Percentiles rank a stretch among this genome's conserved stretches.
These are phyloP conservation scores for Ganaspis sp. DNA, from an alignment of 1,140 invertebrate genomes.

Conservation along the genomic window DNA sequence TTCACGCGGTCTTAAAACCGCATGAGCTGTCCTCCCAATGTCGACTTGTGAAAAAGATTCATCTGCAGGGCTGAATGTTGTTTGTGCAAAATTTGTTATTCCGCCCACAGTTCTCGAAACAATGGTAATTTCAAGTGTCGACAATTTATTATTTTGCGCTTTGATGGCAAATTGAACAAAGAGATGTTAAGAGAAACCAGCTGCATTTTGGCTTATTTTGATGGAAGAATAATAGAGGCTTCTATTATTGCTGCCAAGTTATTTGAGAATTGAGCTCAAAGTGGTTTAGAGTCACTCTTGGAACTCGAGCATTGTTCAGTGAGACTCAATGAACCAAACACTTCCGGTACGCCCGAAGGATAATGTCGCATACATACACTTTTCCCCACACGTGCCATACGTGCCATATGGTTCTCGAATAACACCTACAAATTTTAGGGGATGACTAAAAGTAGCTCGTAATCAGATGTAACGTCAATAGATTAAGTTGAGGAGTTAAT, in stretches of 20 bases:
- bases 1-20: conserved; percentile 22
- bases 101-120: neutral
- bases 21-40: conserved; percentile 7
- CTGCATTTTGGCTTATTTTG: conserved; percentile 5
- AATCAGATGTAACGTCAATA: neutral
- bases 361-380: conserved; percentile 6
- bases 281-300: conserved; percentile 5
- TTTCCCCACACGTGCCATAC: conserved; percentile 22
- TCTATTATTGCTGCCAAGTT: neutral
- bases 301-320: neutral
- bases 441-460: neutral
- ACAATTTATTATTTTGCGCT: neutral
- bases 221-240: neutral
- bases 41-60: conserved; percentile 13
- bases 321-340: conserved; percentile 15
- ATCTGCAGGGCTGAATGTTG: neutral
- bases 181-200: neutral
- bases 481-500: no score
- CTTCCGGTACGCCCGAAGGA: conserved; percentile 7
- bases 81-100: conserved; percentile 11
- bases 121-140: neutral
- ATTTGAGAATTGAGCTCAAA: conserved; percentile 25
- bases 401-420: conserved; percentile 20
- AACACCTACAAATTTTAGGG: neutral
- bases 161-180: neutral